These are phyloP conservation scores for Dendronephthya gigantea DNA, from an alignment of 64 coral and sea anemone genomes.

Conservation along the genomic window DNA sequence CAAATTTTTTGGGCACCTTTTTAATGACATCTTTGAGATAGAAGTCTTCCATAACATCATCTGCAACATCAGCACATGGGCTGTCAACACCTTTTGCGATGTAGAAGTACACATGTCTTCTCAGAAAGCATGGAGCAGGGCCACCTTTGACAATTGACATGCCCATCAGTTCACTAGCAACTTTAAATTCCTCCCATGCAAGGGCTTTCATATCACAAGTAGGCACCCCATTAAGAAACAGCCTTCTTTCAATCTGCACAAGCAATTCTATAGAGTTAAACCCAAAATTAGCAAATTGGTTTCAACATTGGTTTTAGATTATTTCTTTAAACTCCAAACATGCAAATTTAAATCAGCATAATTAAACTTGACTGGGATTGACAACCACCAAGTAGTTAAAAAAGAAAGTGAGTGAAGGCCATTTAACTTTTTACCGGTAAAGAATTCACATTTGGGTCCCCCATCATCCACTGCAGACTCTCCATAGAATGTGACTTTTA, in stretches of 20 bases:
- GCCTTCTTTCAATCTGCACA: neutral
- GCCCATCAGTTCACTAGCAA: neutral
- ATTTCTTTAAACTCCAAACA: no score
- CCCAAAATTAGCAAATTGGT: no score
- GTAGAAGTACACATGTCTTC: neutral
- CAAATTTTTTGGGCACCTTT: neutral
- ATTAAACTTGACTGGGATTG: neutral
- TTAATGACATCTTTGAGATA: neutral
- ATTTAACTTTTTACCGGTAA: neutral
- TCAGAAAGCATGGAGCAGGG: neutral
- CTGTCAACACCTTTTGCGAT: conserved; percentile 11
- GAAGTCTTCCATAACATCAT: neutral
- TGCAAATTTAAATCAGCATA: neutral
- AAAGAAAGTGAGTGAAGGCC: neutral
- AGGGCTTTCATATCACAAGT: neutral
- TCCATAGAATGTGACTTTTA: neutral
- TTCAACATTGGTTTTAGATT: no score
- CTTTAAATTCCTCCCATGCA: neutral
- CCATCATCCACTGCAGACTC: conserved; percentile 13
- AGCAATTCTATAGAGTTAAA: neutral
- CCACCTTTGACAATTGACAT: neutral
- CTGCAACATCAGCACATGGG: neutral
- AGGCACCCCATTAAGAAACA: neutral
- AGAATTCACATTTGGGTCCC: neutral
- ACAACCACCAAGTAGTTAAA: no score